Percentiles rank a stretch among this genome's conserved stretches.
Conservation (phyloP, 2,113 vertebrate species). For the Chitala chitala region DNA sequence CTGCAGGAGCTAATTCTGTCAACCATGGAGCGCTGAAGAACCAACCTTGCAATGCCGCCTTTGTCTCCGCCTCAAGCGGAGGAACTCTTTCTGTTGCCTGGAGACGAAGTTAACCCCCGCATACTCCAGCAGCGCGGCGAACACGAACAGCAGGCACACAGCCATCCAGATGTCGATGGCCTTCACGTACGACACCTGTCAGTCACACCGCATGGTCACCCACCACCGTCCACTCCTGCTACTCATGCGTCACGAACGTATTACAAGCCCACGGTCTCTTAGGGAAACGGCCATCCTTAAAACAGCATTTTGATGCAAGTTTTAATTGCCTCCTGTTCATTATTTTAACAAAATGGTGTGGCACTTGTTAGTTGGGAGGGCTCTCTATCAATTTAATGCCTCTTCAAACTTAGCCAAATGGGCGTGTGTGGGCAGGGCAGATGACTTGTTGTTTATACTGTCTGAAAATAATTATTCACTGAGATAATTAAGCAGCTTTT, state of each 20-base stretch:
- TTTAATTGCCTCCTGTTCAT: not conserved
- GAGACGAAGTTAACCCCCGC: slow-evolving; percentile 80
- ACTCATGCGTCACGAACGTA: too few species aligned
- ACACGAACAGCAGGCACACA: slow-evolving; percentile 21
- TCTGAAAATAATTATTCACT: not conserved
- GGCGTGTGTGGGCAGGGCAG: not conserved
- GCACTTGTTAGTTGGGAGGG: not conserved
- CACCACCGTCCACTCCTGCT: too few species aligned
- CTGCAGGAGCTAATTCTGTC: not conserved
- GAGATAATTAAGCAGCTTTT: slow-evolving; percentile 13
- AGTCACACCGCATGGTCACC: too few species aligned
- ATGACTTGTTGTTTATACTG: slow-evolving; percentile 3
- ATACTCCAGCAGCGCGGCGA: slow-evolving; percentile 54
- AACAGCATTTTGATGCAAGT: not conserved
- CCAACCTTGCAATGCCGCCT: slow-evolving; percentile 33
- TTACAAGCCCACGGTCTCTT: not conserved
- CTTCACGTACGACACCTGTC: slow-evolving; percentile 34
- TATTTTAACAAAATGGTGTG: not conserved
- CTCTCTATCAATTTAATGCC: not conserved
- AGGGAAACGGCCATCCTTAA: not conserved
- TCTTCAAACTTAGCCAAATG: not conserved
- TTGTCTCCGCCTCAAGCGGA: slow-evolving; percentile 69
- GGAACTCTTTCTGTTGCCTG: slow-evolving; percentile 75
- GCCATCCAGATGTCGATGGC: slow-evolving; percentile 26
- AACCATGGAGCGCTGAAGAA: not conserved